Evolutionary conservation across 1,140 invertebrate species (phyloP).

Genomic region (Pseudomyrmex sp.): DNA sequence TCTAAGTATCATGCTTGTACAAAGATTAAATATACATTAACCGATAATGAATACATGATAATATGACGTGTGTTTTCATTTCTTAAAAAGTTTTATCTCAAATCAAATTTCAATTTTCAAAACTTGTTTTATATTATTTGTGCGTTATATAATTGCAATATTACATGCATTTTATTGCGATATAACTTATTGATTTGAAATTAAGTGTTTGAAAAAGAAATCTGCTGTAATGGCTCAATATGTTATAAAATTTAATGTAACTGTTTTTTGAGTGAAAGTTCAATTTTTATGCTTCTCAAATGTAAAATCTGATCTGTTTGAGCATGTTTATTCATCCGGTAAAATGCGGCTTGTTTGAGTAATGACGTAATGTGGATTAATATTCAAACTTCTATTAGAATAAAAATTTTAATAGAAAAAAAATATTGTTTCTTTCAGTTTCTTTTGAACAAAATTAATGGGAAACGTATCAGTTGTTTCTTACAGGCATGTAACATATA

Average conservation of each 20-base stretch:
- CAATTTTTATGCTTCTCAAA: background rate
- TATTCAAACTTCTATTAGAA: conserved; percentile 1
- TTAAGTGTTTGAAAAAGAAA: background rate
- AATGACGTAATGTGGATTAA: conserved; percentile 21
- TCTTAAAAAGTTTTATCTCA: background rate
- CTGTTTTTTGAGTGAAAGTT: background rate
- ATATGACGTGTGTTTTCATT: background rate
- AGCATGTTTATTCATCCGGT: conserved; percentile 60
- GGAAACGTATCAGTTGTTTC: background rate
- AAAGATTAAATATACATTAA: background rate
- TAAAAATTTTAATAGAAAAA: no score
- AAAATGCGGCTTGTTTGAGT: conserved; percentile 62
- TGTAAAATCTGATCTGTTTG: conserved; percentile 32
- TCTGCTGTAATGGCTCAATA: background rate
- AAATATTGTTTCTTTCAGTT: no score
- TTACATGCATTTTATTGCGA: background rate
- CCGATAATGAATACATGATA: background rate
- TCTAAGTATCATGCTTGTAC: no score
- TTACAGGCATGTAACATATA: no score
- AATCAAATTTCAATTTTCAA: background rate
- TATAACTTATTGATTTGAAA: background rate
- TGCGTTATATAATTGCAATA: background rate
- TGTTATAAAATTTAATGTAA: background rate
- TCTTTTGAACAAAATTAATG: background rate
- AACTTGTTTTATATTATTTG: no score